A percentile compares a stretch with the other conserved stretches of the same genome.
phyloP scores from a whole-genome alignment of 2,113 vertebrate species.

The Corythornis cristatus region DNA sequence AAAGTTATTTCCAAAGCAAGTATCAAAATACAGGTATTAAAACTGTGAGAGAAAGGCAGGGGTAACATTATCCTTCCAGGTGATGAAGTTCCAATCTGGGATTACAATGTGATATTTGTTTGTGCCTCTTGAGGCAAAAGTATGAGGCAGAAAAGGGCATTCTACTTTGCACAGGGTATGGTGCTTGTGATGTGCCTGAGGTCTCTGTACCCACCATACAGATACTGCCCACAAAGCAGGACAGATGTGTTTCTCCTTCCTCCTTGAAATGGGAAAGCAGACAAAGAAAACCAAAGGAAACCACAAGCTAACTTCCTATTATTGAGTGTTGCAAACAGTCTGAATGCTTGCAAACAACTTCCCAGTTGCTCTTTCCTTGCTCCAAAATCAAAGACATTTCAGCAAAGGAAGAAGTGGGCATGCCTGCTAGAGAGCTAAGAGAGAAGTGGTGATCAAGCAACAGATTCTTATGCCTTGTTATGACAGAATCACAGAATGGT shows the following conservation, averaged over 20 bases:
- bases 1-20: not conserved
- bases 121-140: not conserved
- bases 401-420: not conserved
- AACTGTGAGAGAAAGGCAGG: not conserved
- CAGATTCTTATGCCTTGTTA: not conserved
- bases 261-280: not conserved
- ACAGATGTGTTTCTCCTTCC: not conserved
- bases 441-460: not conserved
- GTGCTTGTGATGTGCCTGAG: not conserved
- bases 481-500: too few species aligned
- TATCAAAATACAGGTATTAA: not conserved
- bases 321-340: not conserved
- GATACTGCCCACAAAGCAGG: not conserved
- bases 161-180: accelerated
- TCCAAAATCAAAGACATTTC: not conserved
- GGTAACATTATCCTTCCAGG: not conserved
- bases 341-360: not conserved
- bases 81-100: not conserved
- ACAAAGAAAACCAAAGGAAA: not conserved
- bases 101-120: not conserved
- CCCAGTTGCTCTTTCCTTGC: not conserved
- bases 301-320: not conserved
- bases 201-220: not conserved
- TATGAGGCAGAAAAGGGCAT: not conserved
- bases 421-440: not conserved